Base-by-base conservation (phyloP, 2,113 vertebrate genomes). In the Shinisaurus crocodilurus region DNA sequence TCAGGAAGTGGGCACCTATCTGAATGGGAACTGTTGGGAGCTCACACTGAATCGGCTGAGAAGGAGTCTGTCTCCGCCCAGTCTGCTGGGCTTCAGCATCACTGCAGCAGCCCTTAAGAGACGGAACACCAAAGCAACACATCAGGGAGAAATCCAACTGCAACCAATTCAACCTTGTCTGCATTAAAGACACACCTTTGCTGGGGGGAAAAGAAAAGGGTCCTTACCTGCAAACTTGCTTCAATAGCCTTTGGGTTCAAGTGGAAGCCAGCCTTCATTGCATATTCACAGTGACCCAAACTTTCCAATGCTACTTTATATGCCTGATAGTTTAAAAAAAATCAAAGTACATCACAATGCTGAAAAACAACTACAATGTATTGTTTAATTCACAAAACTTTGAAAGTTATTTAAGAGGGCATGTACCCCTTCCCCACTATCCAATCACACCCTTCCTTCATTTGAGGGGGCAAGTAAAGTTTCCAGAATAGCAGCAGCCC, bases 41-140 rank as follows among this genome's bases (percentile, higher is more conserved):
- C 96, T 99, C 99, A 82, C 98, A 99, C 97, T 99, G 99, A 94
- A 99, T 98, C 87, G 99, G 98, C 97, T 99, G 99, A 5, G 99
- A 97, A 75, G 98, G 98, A 85, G 98, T 99, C 96, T 99, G 99
- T 95, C 98, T 98, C 92, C 98, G 97, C 86, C 99, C 99, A 0
- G 99, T 98, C 96, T 99, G 99, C 95, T 99, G 98, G 69, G 98
- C 99, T 97, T 99, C 99, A 0, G 98, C 99, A 50, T 99, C 99
- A 54, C 98, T 98, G 96, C 99, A 99, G 94, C 99, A 99, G 95
- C 98, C 98, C 99, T 99, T 90, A 18, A 79, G 10, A 91, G 12
- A 54, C 8, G 92, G 25, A 91, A 82, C 32, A 40, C 3, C 0
- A 63, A 89, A 91, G 72, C 23, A 20, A 10, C 0, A 45, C 54